Evolutionary conservation across 2,888 invertebrate genomes (phyloP).

Genomic region (Lochmaea crataegi): DNA sequence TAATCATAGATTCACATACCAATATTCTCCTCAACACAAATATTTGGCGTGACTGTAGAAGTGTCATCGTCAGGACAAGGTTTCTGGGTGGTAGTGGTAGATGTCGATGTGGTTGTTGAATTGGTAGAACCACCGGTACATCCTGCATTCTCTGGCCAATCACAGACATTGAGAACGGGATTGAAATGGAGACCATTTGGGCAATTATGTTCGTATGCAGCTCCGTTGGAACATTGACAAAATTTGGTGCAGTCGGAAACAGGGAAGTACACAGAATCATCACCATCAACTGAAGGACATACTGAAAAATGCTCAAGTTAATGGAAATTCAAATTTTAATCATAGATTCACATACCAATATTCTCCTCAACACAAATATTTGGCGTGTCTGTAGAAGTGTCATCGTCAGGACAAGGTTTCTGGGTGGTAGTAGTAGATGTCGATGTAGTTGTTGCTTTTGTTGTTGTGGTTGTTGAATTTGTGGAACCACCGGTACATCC

Average conservation of each 20-base stretch:
- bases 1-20: too few relatives aligned
- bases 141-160: background rate
- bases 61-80: too few relatives aligned
- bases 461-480: background rate
- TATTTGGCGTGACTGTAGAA: too few relatives aligned
- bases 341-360: background rate
- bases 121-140: constrained; percentile 10
- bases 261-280: constrained; percentile 38
- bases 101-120: constrained; percentile 1
- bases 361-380: background rate
- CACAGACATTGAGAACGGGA: too few relatives aligned
- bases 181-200: too few relatives aligned
- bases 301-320: background rate
- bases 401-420: background rate
- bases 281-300: constrained; percentile 39
- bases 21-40: too few relatives aligned
- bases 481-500: too few relatives aligned
- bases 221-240: constrained; percentile 43
- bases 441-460: too few relatives aligned
- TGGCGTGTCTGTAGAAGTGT: background rate
- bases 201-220: constrained; percentile 8
- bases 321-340: background rate
- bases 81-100: too few relatives aligned
- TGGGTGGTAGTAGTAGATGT: background rate
- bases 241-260: constrained; percentile 39